These are phyloP conservation scores for Atta cephalotes DNA, from an alignment of 1,140 invertebrate genomes.

Conservation along the genomic window DNA sequence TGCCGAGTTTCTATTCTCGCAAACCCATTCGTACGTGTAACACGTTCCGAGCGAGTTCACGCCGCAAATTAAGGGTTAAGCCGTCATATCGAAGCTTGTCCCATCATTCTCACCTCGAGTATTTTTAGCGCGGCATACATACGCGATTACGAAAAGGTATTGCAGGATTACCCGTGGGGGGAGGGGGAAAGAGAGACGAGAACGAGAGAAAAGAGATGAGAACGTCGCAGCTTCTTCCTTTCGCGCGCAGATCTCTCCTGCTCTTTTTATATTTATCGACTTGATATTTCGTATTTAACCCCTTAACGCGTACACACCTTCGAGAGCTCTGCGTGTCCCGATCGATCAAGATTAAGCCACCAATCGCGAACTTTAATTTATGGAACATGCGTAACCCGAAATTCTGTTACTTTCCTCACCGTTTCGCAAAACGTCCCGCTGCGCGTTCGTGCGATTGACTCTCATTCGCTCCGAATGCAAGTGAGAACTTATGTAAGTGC, in stretches of 20 bases:
- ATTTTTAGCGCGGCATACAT: constrained; percentile 46
- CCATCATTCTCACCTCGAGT: constrained; percentile 23
- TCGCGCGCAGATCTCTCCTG: background rate
- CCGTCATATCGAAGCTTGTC: background rate
- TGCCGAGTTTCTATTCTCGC: background rate
- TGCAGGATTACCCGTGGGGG: background rate
- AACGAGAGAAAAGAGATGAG: background rate
- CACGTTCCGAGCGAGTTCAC: constrained; percentile 4
- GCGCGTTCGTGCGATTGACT: background rate
- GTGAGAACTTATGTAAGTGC: constrained; percentile 52
- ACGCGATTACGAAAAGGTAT: background rate
- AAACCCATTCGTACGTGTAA: background rate
- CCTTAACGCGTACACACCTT: constrained; percentile 15
- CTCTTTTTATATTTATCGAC: constrained; percentile 59
- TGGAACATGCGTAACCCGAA: background rate
- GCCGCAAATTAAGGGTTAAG: constrained; percentile 8
- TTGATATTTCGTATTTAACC: constrained; percentile 69
- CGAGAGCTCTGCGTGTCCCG: constrained; percentile 45
- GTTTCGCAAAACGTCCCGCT: constrained; percentile 37
- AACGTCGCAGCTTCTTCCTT: background rate
- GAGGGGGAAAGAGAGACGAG: too few relatives aligned
- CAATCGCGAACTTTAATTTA: constrained; percentile 56
- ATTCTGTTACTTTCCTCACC: constrained; percentile 37
- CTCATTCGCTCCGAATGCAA: background rate
- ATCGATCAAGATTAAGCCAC: constrained; percentile 72